Base-by-base conservation (phyloP, 2,113 vertebrate genomes). In the Petroica traversi region DNA sequence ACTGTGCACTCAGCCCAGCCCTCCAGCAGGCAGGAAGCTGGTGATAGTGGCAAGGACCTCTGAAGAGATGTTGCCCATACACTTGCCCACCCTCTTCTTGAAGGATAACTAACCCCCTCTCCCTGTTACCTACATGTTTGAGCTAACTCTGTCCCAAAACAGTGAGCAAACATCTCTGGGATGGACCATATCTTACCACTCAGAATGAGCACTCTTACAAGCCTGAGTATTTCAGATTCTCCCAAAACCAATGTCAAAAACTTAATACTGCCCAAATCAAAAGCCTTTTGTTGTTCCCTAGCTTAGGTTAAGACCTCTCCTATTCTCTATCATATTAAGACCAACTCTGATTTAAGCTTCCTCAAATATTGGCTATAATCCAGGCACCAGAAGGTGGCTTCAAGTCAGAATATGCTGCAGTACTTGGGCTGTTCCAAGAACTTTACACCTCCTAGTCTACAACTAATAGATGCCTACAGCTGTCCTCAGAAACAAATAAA, bases 291-390 rank as follows among this genome's bases (percentile, higher is more conserved):
- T 15, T 41, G 20, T 13, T 71, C 36, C 22, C 14, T 31, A 67
- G 7, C 51, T 63, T 36, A 41, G 11, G 7, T 31, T 62, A 41
- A 83, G 14, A 43, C 14, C 19, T 59, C 61, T 78, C 43, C 45
- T 62, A 26, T 71, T 73, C 31, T 72, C 48, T 23, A 15, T 23
- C 4, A 5, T 45, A 28, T 78, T 45, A 74, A 66, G 45, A 69
- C 11, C 25, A 71, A 29, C 40, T 51, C 15, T 74, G 34, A 58
- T 71, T 69, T 74, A 91, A 74, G 40, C 1, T 0, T 43, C 28
- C 13, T 25, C 1, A 1, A 73, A 63, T 20, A 68, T 2, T 0
- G 0, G 2, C n/a, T 74, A 62, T 58, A 77, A 49, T 12, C n/a
- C 61, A 57, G 58, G 51, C 34, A 57, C 36, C n/a, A 72, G 31